Evolutionary conservation across 2,113 vertebrate genomes (phyloP), one percentile per base, ranked within the genome.

Genomic region (Hippoglossus stenolepis): DNA sequence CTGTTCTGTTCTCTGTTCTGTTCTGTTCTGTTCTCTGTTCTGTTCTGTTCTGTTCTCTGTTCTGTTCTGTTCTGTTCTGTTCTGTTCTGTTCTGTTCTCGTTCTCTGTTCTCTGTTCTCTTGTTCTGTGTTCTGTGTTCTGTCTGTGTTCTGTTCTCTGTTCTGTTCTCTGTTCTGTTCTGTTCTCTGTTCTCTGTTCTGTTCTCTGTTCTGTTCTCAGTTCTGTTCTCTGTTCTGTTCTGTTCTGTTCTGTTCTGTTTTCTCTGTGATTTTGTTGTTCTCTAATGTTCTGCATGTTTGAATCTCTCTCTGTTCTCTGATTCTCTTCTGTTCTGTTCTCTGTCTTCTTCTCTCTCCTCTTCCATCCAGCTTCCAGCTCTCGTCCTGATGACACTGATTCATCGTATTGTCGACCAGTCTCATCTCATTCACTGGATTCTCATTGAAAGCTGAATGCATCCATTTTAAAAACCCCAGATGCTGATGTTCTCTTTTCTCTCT

Each of bases 71-170:
- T 12, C 43, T 45, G 43, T 14, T 45, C 45, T 47, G 49, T 51
- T 51, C 49, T 51, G 11, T 14, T 35, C 5, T 35, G 31, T 8
- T 18, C 14, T 51, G 49, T 24, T 24, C 38, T 40, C 38, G 38
- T 40, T 24, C 23, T 40, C 62, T 64, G 70, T 78, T 85, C 82
- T 35, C 31, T 59, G 53, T n/a, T 53, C 51, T 53, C 18, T 18
- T n/a, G 51, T 9, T 53, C 51, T 53, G 0, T 53, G 51, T 8
- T 35, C 8, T 35, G 7, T 35, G 31, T 8, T 31, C 56, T 24
- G 4, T 23, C 38, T 11, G 57, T 79, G 65, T 45, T 73, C 69
- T 75, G 60, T 9, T 53, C 51, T 53, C 1, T 18, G 10, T 40
- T 9, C 38, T 40, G 38, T 40, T 40, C 38, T 23, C 23, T 23